Percentiles rank a stretch among this genome's conserved stretches.
Conservation (phyloP, 2,797 vertebrate species). For the Pipistrellus pygmaeus region DNA sequence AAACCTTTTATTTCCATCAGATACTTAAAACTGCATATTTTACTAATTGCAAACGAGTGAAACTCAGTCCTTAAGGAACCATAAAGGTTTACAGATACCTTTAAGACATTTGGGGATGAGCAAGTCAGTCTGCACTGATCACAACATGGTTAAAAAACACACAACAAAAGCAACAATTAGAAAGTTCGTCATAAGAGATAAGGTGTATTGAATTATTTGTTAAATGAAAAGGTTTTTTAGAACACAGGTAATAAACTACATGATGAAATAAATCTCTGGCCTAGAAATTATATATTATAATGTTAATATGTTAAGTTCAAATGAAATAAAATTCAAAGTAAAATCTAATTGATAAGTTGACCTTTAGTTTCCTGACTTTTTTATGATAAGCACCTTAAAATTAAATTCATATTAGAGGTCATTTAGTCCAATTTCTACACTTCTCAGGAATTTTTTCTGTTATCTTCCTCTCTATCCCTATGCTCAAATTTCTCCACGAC, state of each 20-base stretch:
- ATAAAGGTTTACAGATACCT: neutral
- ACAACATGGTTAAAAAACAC: neutral
- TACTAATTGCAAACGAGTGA: neutral
- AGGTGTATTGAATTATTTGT: neutral
- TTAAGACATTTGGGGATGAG: neutral
- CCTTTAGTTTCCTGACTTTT: neutral
- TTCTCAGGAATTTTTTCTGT: neutral
- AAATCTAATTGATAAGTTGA: neutral
- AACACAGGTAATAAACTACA: neutral
- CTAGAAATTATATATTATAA: neutral
- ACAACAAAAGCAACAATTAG: neutral
- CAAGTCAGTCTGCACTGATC: neutral
- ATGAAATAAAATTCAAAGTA: neutral
- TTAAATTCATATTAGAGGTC: neutral
- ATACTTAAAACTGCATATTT: neutral
- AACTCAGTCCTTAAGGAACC: neutral
- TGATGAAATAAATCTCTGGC: neutral
- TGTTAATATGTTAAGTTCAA: neutral
- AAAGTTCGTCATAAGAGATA: neutral
- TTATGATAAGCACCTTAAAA: neutral
- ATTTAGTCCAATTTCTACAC: neutral
- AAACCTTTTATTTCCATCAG: neutral
- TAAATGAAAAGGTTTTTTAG: neutral
- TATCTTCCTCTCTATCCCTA: neutral
- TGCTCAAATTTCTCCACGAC: neutral